Conservation (phyloP, 1,140 invertebrate genomes). For the Drosophila serrata region DNA sequence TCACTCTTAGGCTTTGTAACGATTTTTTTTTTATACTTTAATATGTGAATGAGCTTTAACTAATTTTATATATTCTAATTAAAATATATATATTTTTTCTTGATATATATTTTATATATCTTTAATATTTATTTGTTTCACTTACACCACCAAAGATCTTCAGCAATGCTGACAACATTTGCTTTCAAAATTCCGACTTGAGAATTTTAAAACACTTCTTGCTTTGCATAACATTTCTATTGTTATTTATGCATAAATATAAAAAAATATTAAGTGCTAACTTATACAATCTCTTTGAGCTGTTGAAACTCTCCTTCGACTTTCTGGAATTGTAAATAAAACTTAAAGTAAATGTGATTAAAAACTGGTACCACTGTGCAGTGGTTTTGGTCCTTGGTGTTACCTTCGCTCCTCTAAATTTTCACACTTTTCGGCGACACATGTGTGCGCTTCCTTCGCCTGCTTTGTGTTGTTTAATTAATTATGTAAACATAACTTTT, state of each 20-base stretch:
- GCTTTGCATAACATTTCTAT: background rate
- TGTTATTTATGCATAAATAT: background rate
- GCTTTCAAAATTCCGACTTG: background rate
- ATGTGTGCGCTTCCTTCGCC: constrained; percentile 40
- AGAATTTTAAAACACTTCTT: background rate
- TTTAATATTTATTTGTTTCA: background rate
- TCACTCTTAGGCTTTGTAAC: no score
- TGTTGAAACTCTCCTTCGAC: no score
- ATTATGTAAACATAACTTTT: constrained; percentile 85
- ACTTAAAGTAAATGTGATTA: no score
- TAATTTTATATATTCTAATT: background rate
- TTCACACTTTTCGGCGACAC: constrained; percentile 46
- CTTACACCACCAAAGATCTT: background rate
- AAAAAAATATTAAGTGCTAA: background rate
- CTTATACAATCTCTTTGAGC: background rate
- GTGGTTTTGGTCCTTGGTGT: constrained; percentile 2
- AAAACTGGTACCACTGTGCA: constrained; percentile 14
- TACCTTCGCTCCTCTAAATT: constrained; percentile 18
- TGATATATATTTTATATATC: background rate
- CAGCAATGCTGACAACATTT: background rate
- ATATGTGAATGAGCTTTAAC: no score
- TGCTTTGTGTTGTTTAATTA: constrained; percentile 81
- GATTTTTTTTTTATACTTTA: background rate
- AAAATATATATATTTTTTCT: background rate
- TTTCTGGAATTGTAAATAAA: background rate